Conservation (phyloP, 53 echinoderm and acorn worm genomes). For the Holothuria leucospilota region DNA sequence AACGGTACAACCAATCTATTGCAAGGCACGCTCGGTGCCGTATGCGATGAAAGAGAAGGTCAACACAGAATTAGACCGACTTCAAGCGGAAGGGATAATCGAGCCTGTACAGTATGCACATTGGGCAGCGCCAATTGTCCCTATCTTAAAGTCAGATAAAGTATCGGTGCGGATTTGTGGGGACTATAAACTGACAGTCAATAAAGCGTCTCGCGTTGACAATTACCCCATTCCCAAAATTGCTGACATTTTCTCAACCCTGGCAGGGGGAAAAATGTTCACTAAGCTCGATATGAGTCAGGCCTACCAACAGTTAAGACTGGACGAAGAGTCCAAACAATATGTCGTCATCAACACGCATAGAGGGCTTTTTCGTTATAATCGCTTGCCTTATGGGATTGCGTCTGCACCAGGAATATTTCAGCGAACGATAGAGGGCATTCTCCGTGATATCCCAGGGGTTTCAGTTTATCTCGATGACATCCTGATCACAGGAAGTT, state of each 20-base stretch:
- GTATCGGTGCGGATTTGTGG: constrained; percentile 61
- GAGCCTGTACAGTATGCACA: constrained; percentile 36
- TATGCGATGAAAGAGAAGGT: constrained; percentile 49
- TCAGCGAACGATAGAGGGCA: constrained; percentile 44
- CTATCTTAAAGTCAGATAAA: constrained; percentile 47
- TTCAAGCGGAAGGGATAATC: constrained; percentile 40
- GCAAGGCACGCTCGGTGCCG: constrained; percentile 52
- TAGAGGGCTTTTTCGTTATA: constrained; percentile 9
- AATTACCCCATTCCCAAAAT: constrained; percentile 40
- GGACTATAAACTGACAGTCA: constrained; percentile 61
- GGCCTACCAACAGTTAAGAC: constrained; percentile 9
- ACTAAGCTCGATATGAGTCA: constrained; percentile 58
- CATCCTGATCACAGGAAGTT: constrained; percentile 53
- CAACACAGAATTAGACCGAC: constrained; percentile 40
- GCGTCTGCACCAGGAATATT: constrained; percentile 48
- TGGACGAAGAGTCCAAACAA: constrained; percentile 50
- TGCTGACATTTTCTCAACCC: constrained; percentile 16
- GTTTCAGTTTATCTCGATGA: constrained; percentile 57
- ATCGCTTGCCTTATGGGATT: constrained; percentile 34
- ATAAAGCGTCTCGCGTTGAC: constrained; percentile 22
- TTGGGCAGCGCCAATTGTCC: constrained; percentile 67
- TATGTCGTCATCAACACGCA: constrained; percentile 57
- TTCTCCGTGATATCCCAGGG: constrained; percentile 42
- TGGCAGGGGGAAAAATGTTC: constrained; percentile 59
- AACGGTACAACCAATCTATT: constrained; percentile 40